Evolutionary conservation across 2,888 invertebrate genomes (phyloP), one percentile per base, ranked within the genome.

Genomic region (Nemurella pictetii): DNA sequence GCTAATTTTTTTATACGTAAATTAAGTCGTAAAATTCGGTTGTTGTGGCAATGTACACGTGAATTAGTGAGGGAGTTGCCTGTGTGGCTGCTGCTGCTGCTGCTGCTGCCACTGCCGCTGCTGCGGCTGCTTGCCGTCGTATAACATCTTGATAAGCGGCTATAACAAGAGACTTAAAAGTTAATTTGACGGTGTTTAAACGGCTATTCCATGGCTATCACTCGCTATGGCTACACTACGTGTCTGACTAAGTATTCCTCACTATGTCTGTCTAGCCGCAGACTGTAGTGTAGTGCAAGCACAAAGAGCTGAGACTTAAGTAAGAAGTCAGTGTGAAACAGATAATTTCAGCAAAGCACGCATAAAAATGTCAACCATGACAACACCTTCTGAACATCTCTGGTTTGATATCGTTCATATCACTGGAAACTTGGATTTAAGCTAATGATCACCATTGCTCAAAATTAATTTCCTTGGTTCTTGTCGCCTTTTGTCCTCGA

Each of bases 1-100:
- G n/a, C n/a, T 36, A 35, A 36, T 35, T 81, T 81, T 81, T 30
- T 35, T 35, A 36, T 35, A 81, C 80, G 29, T 35, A 81, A 35
- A 35, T 81, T 81, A 26, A 81, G 80, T 81, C 32, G 27, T 81
- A 81, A 81, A 81, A 81, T 81, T 26, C 35, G 80, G 15, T 36
- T 36, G 80, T 81, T 36, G 36, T 81, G 80, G 20, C n/a, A 35
- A 30, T 30, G 26, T 55, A 55, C 55, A 1, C 55, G 55, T 55
- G 55, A 55, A 55, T 55, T 55, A 55, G 55, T 55, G 55, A n/a
- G n/a, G n/a, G n/a, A n/a, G n/a, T n/a, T n/a, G n/a, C n/a, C n/a
- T n/a, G n/a, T n/a, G n/a, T n/a, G n/a, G n/a, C 15, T 12, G 55
- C 55, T n/a, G 55, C 32, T 32, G 32, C 32, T 32, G 55, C 55